phyloP scores from a whole-genome alignment of 2,113 vertebrate genomes.

The Cariama cristata region DNA sequence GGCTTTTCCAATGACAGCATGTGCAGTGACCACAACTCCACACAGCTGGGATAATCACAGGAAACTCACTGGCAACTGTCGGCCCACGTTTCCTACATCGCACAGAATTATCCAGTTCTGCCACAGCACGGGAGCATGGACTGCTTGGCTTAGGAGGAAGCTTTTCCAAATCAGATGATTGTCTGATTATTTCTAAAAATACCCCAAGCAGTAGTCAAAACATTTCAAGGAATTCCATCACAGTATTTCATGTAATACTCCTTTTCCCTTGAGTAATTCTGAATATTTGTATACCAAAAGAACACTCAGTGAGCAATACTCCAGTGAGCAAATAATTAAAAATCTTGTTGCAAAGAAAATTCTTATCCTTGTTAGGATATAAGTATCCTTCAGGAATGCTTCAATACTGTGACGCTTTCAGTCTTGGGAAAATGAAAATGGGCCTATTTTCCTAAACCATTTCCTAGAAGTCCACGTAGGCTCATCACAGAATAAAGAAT shows the following conservation, averaged over 20 bases:
- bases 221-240: slow-evolving; percentile 27
- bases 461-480: neutral
- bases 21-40: neutral
- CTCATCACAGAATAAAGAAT: neutral
- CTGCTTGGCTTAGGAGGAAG: neutral
- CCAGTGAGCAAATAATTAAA: neutral
- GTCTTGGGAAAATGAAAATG: neutral
- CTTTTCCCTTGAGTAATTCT: neutral
- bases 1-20: neutral
- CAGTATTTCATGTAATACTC: neutral
- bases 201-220: slow-evolving; percentile 8
- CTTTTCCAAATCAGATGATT: neutral
- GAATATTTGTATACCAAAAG: neutral
- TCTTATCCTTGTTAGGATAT: neutral
- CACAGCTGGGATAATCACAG: neutral
- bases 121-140: neutral
- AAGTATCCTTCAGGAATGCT: neutral
- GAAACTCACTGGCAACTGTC: neutral
- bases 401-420: neutral
- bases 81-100: neutral
- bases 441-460: neutral
- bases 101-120: neutral
- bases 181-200: slow-evolving; percentile 29
- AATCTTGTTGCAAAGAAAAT: neutral
- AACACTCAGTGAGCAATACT: neutral